Evolutionary conservation across 2,113 vertebrate genomes (phyloP), one percentile per base, ranked within the genome.

Genomic region (Mola mola): DNA sequence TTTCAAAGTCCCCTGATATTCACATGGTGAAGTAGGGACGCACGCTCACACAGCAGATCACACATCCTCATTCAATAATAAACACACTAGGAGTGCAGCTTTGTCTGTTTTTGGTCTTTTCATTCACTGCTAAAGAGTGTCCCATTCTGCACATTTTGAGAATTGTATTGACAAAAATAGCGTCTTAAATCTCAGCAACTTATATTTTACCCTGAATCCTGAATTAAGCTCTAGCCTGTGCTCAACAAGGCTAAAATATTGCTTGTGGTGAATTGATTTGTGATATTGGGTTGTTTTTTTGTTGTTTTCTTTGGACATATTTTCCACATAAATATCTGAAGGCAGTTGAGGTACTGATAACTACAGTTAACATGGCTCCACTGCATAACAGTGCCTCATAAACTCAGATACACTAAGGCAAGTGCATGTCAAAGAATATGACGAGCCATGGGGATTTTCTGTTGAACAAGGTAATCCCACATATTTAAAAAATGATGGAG

Each of bases 51-150:
- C 43, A 9, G 6, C 28, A 48, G 19, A 29, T 28, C 12, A 25
- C 1, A 12, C 25, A 0, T n/a, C 31, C 40, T 34, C 31, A 20
- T 41, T 51, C 25, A 68, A 57, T 34, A 72, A 53, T 26, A 17
- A 47, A 52, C 4, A 48, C 47, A 59, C 8, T 17, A 6, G 6
- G 16, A 17, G n/a, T 17, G 37, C 15, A 40, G 37, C 37, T 34
- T 13, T 13, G n/a, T n/a, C n/a, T n/a, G n/a, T 12, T 13, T 15
- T 34, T 34, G 33, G 33, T 40, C n/a, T n/a, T 40, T 17, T 8
- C 37, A 16, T 40, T 40, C 16, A 19, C 8, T 17, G n/a, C 15
- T n/a, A n/a, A n/a, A 16, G 37, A 40, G 37, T n/a, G 16, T 6
- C 15, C 15, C 8, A 40, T 17, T 40, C n/a, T 40, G 37, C 37